These are phyloP conservation scores for Acomys russatus DNA, from an alignment of 2,797 vertebrate genomes.

Conservation along the genomic window DNA sequence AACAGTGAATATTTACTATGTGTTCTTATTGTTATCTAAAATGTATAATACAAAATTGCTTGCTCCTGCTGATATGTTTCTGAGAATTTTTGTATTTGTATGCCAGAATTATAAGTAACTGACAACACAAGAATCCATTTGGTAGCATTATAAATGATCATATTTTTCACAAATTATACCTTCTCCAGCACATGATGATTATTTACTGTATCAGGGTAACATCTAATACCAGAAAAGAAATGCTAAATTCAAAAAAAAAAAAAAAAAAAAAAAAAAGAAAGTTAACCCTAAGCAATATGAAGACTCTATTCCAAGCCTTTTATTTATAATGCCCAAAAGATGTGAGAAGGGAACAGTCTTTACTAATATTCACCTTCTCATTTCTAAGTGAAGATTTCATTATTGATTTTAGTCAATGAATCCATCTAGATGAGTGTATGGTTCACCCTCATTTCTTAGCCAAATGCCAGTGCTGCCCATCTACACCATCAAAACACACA, in stretches of 20 bases:
- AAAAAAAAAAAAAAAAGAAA: background rate
- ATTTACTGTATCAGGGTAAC: background rate
- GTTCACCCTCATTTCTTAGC: background rate
- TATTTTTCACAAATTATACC: background rate
- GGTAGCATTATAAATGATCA: background rate
- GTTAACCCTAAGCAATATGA: background rate
- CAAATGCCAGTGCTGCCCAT: background rate
- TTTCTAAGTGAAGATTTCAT: background rate
- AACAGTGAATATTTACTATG: background rate
- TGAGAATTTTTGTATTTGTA: background rate
- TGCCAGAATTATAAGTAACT: background rate
- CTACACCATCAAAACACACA: background rate
- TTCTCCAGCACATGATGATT: background rate
- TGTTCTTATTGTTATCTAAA: background rate
- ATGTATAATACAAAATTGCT: background rate
- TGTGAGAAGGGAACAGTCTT: background rate
- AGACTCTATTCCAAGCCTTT: background rate
- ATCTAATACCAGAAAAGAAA: background rate
- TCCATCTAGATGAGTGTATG: background rate
- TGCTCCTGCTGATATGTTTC: background rate
- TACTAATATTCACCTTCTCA: background rate
- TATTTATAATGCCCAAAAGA: background rate
- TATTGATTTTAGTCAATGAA: background rate
- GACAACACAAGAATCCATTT: background rate
- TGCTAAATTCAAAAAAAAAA: background rate